Percentiles rank a stretch among this genome's conserved stretches.
These are phyloP conservation scores for Chiloscyllium plagiosum DNA, from an alignment of 2,113 vertebrate species.

Conservation along the genomic window DNA sequence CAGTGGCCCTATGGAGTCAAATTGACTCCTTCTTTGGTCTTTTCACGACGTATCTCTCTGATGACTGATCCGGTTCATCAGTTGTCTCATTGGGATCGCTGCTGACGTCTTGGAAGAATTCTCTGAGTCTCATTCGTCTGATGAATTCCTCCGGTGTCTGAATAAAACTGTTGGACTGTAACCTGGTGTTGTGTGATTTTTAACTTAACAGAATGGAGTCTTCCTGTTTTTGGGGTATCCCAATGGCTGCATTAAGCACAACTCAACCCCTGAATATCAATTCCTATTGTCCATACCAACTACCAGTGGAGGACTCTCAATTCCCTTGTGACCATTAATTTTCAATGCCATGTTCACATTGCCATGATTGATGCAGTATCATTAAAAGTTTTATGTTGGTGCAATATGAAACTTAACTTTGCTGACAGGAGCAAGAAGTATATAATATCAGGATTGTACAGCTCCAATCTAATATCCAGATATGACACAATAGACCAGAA, in stretches of 20 bases:
- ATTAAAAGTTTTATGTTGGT: not conserved
- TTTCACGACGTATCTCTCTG: no score
- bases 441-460: not conserved
- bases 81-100: no score
- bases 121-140: no score
- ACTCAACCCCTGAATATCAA: not conserved
- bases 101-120: no score
- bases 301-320: not conserved
- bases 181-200: no score
- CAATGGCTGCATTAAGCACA: not conserved
- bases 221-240: not conserved
- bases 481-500: not conserved
- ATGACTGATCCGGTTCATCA: no score
- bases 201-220: not conserved
- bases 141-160: no score
- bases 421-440: not conserved
- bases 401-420: not conserved
- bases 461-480: not conserved
- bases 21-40: no score
- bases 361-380: not conserved
- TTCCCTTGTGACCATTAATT: not conserved
- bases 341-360: not conserved
- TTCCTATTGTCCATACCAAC: not conserved
- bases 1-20: no score
- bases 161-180: no score